Percentiles rank a stretch among this genome's conserved stretches.
Conservation (phyloP, 2,888 invertebrate species). For the Onchidella celtica region DNA sequence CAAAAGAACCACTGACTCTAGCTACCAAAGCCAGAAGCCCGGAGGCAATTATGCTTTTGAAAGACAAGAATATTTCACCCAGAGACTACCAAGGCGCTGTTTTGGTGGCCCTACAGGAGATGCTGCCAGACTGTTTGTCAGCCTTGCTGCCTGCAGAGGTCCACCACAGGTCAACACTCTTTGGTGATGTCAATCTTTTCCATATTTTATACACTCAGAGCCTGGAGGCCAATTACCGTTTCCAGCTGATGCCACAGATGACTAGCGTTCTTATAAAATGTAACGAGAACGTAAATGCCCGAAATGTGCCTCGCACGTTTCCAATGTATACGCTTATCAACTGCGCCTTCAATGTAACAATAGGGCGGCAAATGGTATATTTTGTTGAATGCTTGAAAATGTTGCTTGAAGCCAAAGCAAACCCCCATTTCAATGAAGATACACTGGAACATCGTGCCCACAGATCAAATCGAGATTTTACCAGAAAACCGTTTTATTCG, state of each 20-base stretch:
- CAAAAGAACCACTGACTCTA: slow-evolving; percentile 33
- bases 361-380: slow-evolving; percentile 25
- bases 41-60: slow-evolving; percentile 35
- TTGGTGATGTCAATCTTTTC: slow-evolving; percentile 42
- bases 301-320: slow-evolving; percentile 8
- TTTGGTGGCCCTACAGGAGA: slow-evolving; percentile 24
- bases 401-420: slow-evolving; percentile 40
- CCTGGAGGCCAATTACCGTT: slow-evolving; percentile 24
- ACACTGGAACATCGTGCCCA: neutral
- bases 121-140: slow-evolving; percentile 41
- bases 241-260: slow-evolving; percentile 41
- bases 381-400: slow-evolving; percentile 40
- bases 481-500: slow-evolving; percentile 15
- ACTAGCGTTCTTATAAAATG: slow-evolving; percentile 36
- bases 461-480: neutral
- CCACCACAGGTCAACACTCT: slow-evolving; percentile 21
- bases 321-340: slow-evolving; percentile 46
- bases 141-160: slow-evolving; percentile 10
- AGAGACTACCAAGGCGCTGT: slow-evolving; percentile 44
- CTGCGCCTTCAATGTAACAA: slow-evolving; percentile 41
- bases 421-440: slow-evolving; percentile 44
- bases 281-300: slow-evolving; percentile 43
- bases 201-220: slow-evolving; percentile 43
- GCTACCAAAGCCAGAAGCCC: slow-evolving; percentile 46
- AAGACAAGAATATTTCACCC: slow-evolving; percentile 12